Evolutionary conservation across 2,888 invertebrate genomes (phyloP), one percentile per base, ranked within the genome.

Genomic region (Xylota segnis): DNA sequence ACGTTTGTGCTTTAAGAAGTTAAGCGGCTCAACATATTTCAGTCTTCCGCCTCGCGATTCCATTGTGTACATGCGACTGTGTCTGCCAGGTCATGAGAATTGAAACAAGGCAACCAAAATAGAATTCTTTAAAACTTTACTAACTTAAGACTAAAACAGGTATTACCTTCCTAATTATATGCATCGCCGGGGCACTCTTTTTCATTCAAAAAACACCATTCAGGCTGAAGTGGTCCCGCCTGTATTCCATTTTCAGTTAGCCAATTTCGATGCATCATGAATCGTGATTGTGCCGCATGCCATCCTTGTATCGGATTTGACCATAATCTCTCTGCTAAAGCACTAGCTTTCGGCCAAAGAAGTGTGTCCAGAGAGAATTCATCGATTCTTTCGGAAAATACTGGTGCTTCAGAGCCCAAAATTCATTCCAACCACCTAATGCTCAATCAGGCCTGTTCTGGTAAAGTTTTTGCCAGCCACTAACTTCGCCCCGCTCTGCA

Each of bases 301-400:
- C 96, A 97, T 16, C 91, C 90, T 16, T 93, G 92, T 12, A 89
- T 88, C 0, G 97, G 97, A 90, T 97, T 95, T 0, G 95, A 93
- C 97, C 97, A 97, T 54, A 97, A 93, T 4, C 96, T 94, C 93
- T 97, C 97, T 0, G 96, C 97, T 89, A 97, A 90, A 0, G 97
- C 97, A 65, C 97, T 96, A 5, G 96, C 95, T 87, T 97, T 94
- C 2, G 97, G 97, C 97, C 97, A 97, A 88, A 97, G 92, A 61
- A 96, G 94, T 1, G 93, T 93, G 90, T 96, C 96, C 34, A 96
- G 90, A 0, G 95, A 93, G 3, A 94, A 90, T 58, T 95, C 93
- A 90, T 97, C 97, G 0, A 94, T 94, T 90, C 97, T 97, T 91
- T 98, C 98, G 0, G 96, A 94, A 97, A 97, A 98, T 75, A 98